Evolutionary conservation across 2,888 invertebrate genomes (phyloP).

Genomic region (Himalopsyche tibetana): DNA sequence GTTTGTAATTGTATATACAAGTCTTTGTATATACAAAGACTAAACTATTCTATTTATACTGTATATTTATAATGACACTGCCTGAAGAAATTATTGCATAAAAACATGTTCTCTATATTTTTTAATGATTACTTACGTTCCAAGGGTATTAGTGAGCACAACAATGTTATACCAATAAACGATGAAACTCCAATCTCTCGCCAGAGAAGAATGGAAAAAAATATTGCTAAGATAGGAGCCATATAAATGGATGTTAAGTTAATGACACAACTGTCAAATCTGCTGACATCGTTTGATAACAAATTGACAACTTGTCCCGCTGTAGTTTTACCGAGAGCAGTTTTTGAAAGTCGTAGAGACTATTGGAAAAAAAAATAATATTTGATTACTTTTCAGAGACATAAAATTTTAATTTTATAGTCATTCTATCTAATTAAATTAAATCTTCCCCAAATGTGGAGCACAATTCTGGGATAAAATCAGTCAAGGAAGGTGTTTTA

Average conservation of each 20-base stretch:
- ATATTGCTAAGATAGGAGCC: conserved; percentile 74
- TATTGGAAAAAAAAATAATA: conserved; percentile 64
- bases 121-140: conserved; percentile 54
- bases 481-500: too few species aligned
- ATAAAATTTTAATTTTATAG: too few species aligned
- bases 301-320: conserved; percentile 78
- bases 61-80: background rate
- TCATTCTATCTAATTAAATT: too few species aligned
- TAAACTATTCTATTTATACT: too few species aligned
- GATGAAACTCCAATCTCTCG: conserved; percentile 70
- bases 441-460: too few species aligned
- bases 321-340: conserved; percentile 75
- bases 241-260: conserved; percentile 65
- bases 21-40: too few species aligned
- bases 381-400: too few species aligned
- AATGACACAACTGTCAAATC: conserved; percentile 72
- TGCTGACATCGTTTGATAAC: conserved; percentile 78
- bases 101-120: background rate
- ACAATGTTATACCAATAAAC: conserved; percentile 74
- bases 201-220: conserved; percentile 73
- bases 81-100: background rate
- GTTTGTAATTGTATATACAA: too few species aligned
- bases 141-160: conserved; percentile 68
- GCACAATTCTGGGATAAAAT: too few species aligned
- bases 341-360: conserved; percentile 73